Percentiles rank a stretch among this genome's conserved stretches.
Conservation (phyloP, 2,888 invertebrate species). For the Lasius platythorax region DNA sequence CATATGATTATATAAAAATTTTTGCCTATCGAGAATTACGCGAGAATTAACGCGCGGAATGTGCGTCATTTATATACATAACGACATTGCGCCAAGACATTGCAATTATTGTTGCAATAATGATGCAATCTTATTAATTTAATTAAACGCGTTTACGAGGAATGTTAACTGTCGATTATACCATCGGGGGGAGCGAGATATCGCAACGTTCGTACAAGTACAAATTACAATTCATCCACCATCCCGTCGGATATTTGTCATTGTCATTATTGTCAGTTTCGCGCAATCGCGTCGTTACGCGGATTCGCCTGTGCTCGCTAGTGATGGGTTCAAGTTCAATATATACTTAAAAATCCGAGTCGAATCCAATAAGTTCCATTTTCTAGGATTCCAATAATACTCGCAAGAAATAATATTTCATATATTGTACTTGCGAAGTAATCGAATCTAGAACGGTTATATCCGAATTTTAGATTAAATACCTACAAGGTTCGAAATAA, state of each 20-base stretch:
- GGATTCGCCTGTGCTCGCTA: not conserved
- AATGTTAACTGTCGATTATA: not conserved
- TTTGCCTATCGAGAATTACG: slow-evolving; percentile 6
- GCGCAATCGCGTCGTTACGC: not conserved
- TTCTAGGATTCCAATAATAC: too few relatives aligned
- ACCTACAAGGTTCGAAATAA: too few relatives aligned
- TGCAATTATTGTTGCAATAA: slow-evolving; percentile 29
- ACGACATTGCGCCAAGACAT: not conserved
- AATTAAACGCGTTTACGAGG: slow-evolving; percentile 19
- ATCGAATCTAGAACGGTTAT: too few relatives aligned
- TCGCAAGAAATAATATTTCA: too few relatives aligned
- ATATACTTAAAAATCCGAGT: too few relatives aligned
- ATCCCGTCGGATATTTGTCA: slow-evolving; percentile 16
- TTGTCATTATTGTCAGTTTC: slow-evolving; percentile 18
- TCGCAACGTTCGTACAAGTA: not conserved
- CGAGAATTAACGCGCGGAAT: not conserved
- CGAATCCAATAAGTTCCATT: too few relatives aligned
- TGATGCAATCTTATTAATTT: slow-evolving; percentile 10
- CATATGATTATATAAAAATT: slow-evolving; percentile 22
- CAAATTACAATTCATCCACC: not conserved
- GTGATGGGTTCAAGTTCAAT: too few relatives aligned
- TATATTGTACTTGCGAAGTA: too few relatives aligned
- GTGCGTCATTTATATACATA: not conserved
- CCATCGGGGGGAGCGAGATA: not conserved
- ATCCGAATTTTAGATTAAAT: too few relatives aligned